phyloP scores from a whole-genome alignment of 2,888 invertebrate species.

The Drosophila siamana region DNA sequence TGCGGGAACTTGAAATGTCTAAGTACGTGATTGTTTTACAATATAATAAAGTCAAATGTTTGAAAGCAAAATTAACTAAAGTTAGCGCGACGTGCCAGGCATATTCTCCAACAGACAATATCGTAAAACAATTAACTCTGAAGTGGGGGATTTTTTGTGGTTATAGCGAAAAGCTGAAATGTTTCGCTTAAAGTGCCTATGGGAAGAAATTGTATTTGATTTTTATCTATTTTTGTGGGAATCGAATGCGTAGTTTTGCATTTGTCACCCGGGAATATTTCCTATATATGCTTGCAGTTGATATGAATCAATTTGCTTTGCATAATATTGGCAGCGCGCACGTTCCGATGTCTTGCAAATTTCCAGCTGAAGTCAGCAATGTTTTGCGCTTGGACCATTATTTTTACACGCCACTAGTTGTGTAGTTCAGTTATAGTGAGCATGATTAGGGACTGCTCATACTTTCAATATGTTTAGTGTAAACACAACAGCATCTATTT shows the following conservation, averaged over 20 bases:
- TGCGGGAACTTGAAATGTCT: constrained; percentile 9
- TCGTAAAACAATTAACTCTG: not conserved
- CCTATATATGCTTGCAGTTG: constrained; percentile 1
- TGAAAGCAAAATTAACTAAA: not conserved
- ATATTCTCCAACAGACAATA: not conserved
- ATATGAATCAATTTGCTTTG: constrained; percentile 64
- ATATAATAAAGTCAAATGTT: constrained; percentile 14
- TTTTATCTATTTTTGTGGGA: constrained; percentile 5
- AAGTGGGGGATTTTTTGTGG: constrained; percentile 35
- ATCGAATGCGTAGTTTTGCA: constrained; percentile 8
- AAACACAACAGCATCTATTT: not conserved
- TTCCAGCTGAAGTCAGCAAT: constrained; percentile 58
- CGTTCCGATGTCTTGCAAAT: constrained; percentile 63
- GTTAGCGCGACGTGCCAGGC: constrained; percentile 7
- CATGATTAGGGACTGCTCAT: constrained; percentile 15
- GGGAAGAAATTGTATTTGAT: constrained; percentile 14
- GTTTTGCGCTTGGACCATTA: constrained; percentile 22
- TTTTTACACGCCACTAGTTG: constrained; percentile 27
- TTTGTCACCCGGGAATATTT: not conserved
- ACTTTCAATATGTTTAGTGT: not conserved
- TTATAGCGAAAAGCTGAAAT: constrained; percentile 4
- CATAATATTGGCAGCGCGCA: constrained; percentile 55
- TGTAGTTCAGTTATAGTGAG: constrained; percentile 26
- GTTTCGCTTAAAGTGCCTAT: constrained; percentile 7
- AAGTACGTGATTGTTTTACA: constrained; percentile 49